Conservation (phyloP, 2,888 invertebrate species). For the Drosophila kanekoi region DNA sequence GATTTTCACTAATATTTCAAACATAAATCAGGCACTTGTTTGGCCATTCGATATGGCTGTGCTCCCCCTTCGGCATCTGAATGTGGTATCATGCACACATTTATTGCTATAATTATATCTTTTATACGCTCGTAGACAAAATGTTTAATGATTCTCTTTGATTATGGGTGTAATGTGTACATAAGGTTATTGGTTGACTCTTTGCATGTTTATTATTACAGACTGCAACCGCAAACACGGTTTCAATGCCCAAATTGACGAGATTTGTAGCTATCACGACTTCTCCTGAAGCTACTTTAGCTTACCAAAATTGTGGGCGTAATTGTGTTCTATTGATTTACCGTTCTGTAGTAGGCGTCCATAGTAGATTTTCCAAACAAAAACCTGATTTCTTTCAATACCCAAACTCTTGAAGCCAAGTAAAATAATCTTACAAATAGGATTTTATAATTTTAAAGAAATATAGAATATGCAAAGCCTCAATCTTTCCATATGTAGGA, state of each 20-base stretch:
- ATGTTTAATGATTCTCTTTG: slow-evolving; percentile 51
- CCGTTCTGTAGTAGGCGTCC: slow-evolving; percentile 26
- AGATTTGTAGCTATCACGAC: slow-evolving; percentile 29
- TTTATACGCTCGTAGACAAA: slow-evolving; percentile 54
- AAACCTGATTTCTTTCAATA: slow-evolving; percentile 1
- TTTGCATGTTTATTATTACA: slow-evolving; percentile 18
- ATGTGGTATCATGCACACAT: slow-evolving; percentile 21
- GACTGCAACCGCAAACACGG: slow-evolving; percentile 35
- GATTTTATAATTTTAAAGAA: too few relatives aligned
- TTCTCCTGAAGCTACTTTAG: slow-evolving; percentile 15
- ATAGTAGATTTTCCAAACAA: not conserved
- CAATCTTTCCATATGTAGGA: too few relatives aligned
- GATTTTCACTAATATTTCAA: slow-evolving; percentile 46
- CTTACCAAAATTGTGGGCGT: slow-evolving; percentile 37
- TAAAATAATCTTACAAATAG: not conserved
- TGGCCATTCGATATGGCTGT: slow-evolving; percentile 55
- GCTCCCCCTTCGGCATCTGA: slow-evolving; percentile 8
- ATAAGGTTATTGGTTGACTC: slow-evolving; percentile 18
- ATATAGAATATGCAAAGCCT: too few relatives aligned
- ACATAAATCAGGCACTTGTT: slow-evolving; percentile 62
- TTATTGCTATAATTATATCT: slow-evolving; percentile 43
- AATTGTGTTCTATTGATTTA: slow-evolving; percentile 42
- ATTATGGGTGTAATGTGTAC: slow-evolving; percentile 23
- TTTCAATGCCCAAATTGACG: slow-evolving; percentile 11
- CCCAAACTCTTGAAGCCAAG: not conserved